Evolutionary conservation across 1,140 invertebrate genomes (phyloP), one percentile per base, ranked within the genome.

Genomic region (Apocrypta bakeri): DNA sequence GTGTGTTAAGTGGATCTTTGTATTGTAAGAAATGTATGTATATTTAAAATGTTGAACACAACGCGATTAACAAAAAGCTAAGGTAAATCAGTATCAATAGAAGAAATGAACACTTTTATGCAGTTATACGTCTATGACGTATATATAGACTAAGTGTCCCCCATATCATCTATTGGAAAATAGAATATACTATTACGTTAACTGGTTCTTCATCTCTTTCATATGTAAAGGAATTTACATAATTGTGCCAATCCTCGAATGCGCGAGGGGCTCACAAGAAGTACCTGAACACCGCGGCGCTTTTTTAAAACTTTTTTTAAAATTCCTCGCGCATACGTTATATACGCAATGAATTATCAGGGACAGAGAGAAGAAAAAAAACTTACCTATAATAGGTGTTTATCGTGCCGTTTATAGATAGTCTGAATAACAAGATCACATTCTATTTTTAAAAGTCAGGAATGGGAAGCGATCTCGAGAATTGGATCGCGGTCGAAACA

Each of bases 401-500:
- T 56, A 56, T 56, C 48, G 48, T 21, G 21, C 4, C 7, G 14
- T 6, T 2, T 56, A 17, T 17, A 75, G 24, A 77, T 29, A 29
- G 24, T 66, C 9, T 1, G 14, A 7, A 40, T 69, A 68, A 69
- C 42, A 27, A 69, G 12, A 69, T 79, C 66, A 69, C 24, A 7
- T 27, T 79, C 76, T 79, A 79, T 79, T 69, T 79, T 79, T 69
- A 56, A 48, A 69, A 29, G 7, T 56, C 48, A 17, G 21, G n/a
- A 56, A 56, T 56, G 48, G 48, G 48, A 56, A 56, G 48, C 48
- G 48, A 3, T n/a, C n/a, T n/a, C 33, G 33, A 48, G 42, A 56
- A 56, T 56, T n/a, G 48, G 48, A 56, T 56, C 48, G 48, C 48
- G 48, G 0, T 14, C 48, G 48, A 56, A 56, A 56, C 48, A 56